Evolutionary conservation across 2,113 vertebrate species (phyloP), one percentile per base, ranked within the genome.

Genomic region (Corythornis vintsioides): DNA sequence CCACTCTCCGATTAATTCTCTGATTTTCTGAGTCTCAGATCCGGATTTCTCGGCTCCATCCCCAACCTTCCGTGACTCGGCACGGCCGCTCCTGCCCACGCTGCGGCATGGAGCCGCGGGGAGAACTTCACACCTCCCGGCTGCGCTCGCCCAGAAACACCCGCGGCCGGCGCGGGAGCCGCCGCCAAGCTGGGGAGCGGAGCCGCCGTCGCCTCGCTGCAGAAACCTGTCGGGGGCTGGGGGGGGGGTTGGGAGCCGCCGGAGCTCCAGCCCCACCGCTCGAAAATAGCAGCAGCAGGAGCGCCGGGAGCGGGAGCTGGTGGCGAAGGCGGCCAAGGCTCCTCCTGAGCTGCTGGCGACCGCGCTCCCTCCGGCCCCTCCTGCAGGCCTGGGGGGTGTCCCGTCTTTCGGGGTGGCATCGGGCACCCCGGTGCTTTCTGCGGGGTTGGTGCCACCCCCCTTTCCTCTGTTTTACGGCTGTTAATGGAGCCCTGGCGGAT

Each of bases 341-440:
- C 88, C 93, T 78, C 88, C 85, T 15, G 17, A 18, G 92, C 95
- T 91, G 92, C 94, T 94, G 93, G 92, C 89, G 93, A 82, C 74
- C 88, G 67, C 67, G 85, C 87, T 94, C 90, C 76, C 26, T 85
- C 45, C 85, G 52, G 73, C 85, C 20, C 55, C 15, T 57, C n/a
- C n/a, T 16, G 38, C 35, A 6, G 83, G 33, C 56, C 74, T 38
- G 83, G 67, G n/a, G 0, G 47, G 47, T 48, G 20, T 22, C 18
- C 12, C 20, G 21, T 48, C 47, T 47, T 53, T 74, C 4, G 7
- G 53, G 5, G 77, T 1, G 0, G 21, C 15, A 13, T 15, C 12
- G 43, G 60, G 47, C 11, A 2, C 25, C 0, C 17, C 0, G 5
- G 24, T 31, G 80, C 13, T 15, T 43, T 69, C 11, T 17, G 15